These are phyloP conservation scores for Embiotoca jacksoni DNA, from an alignment of 2,113 vertebrate species.

Conservation along the genomic window DNA sequence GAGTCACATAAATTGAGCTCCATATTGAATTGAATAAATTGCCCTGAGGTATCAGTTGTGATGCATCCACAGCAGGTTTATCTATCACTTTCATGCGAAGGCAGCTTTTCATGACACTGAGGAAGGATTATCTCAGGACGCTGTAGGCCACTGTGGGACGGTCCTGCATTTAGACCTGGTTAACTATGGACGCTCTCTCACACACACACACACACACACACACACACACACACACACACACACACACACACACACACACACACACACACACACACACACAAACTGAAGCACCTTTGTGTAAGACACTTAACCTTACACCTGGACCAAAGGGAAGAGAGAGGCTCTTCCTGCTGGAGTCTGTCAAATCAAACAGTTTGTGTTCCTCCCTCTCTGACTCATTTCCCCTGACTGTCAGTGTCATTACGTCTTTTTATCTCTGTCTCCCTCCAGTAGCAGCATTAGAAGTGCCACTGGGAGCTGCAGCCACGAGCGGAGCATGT, in stretches of 20 bases:
- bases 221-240: no score
- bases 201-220: no score
- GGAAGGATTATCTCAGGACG: not conserved
- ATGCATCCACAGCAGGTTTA: no score
- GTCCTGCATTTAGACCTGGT: not conserved
- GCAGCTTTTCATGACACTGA: no score
- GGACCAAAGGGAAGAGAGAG: slow-evolving; percentile 16
- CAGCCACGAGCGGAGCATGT: slow-evolving; percentile 36
- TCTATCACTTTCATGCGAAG: no score
- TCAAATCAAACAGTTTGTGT: slow-evolving; percentile 46
- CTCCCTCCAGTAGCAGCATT: slow-evolving; percentile 53
- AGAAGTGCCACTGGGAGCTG: slow-evolving; percentile 22
- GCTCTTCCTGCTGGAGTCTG: slow-evolving; percentile 28
- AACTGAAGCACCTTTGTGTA: not conserved
- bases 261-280: slow-evolving; percentile 7
- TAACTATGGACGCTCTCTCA: not conserved
- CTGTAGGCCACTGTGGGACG: not conserved
- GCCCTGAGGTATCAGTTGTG: no score
- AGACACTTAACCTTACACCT: slow-evolving; percentile 35
- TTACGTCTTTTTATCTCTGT: slow-evolving; percentile 29
- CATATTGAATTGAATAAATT: no score
- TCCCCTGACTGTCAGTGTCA: slow-evolving; percentile 53
- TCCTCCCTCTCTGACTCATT: slow-evolving; percentile 62
- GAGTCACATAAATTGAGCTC: no score
- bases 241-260: no score